phyloP scores from a whole-genome alignment of 2,888 invertebrate species.

The Thalpophila matura region DNA sequence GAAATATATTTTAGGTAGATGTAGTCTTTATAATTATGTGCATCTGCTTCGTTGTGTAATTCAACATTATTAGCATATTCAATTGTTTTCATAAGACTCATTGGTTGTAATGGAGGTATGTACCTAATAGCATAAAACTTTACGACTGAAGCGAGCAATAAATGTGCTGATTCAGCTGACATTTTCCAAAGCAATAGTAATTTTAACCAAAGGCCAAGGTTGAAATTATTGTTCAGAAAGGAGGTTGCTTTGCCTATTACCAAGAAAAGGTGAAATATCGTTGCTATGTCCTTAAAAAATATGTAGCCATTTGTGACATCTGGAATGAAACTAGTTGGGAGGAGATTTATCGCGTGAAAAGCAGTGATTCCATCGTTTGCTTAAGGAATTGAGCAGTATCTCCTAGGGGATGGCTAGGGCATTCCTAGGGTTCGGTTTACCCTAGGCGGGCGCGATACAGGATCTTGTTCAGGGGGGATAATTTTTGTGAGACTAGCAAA shows the following conservation, averaged over 20 bases:
- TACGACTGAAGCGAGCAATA: conserved; percentile 25
- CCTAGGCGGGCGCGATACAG: too few species aligned
- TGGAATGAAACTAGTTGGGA: background rate
- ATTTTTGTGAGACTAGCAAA: too few species aligned
- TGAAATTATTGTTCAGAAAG: conserved; percentile 12
- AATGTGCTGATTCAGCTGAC: conserved; percentile 29
- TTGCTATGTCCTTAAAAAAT: background rate
- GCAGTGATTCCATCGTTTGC: too few species aligned
- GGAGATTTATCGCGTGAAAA: too few species aligned
- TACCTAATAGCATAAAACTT: conserved; percentile 26
- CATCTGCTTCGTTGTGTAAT: background rate
- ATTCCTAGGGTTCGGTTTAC: too few species aligned
- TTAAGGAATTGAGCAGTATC: too few species aligned
- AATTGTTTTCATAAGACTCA: conserved; percentile 14
- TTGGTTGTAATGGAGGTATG: conserved; percentile 1
- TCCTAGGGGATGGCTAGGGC: too few species aligned
- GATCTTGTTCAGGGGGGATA: too few species aligned
- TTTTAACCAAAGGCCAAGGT: conserved; percentile 48
- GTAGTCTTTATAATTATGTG: background rate
- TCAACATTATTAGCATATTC: conserved; percentile 9
- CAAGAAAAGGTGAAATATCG: conserved; percentile 17
- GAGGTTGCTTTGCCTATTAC: conserved; percentile 18
- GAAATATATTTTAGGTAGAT: background rate
- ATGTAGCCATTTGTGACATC: background rate
- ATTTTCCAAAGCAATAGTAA: conserved; percentile 39